Percentiles rank a stretch among this genome's conserved stretches.
Evolutionary conservation across 1,140 invertebrate genomes (phyloP).

Genomic region (Hetaerina americana): DNA sequence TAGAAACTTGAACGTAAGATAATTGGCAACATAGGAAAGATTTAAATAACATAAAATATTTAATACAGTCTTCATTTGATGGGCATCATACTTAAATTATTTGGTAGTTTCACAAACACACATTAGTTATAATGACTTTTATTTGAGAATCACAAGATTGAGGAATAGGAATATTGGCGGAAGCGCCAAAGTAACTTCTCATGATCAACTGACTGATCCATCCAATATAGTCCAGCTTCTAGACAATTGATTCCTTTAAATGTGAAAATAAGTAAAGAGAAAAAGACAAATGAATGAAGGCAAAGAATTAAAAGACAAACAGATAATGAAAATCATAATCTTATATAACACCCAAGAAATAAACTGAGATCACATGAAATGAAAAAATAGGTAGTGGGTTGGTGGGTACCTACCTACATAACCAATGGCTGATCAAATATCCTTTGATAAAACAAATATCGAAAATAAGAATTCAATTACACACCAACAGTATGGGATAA

Average conservation of each 20-base stretch:
- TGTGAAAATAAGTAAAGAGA: not conserved
- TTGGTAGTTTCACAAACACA: too few relatives aligned
- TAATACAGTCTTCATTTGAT: too few relatives aligned
- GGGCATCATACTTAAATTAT: too few relatives aligned
- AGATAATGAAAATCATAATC: not conserved
- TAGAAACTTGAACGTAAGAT: too few relatives aligned
- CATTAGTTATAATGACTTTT: too few relatives aligned
- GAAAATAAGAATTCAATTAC: not conserved
- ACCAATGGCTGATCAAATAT: not conserved
- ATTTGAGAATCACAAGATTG: too few relatives aligned
- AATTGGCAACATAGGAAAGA: too few relatives aligned
- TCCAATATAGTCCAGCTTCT: not conserved
- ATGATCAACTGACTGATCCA: not conserved
- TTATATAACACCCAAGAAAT: not conserved
- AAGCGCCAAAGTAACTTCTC: not conserved
- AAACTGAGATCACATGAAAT: not conserved
- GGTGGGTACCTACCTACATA: not conserved
- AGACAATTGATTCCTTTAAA: not conserved
- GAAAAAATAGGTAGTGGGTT: not conserved
- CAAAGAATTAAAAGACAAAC: not conserved
- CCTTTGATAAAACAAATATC: not conserved
- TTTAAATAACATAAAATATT: too few relatives aligned
- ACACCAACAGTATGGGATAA: not conserved
- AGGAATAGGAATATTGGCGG: too few relatives aligned
- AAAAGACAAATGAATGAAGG: not conserved